Base-by-base conservation (phyloP, 2,113 vertebrate species). In the Dasyurus viverrinus region DNA sequence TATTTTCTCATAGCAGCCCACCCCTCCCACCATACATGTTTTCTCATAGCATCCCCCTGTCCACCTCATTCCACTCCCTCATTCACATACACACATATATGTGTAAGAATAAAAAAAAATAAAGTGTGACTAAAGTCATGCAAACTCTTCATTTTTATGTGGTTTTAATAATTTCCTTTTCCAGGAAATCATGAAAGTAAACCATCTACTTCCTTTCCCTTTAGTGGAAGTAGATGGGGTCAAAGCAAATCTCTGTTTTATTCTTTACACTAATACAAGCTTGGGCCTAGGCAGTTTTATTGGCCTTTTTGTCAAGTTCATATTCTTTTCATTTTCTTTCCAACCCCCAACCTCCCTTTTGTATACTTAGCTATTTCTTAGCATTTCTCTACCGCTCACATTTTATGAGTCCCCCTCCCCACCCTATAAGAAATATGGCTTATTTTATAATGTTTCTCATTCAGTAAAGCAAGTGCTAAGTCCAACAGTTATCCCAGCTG, bases 381-480 rank as follows among this genome's bases (percentile, higher is more conserved):
- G 55, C 16, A 89, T 97, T 97, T 96, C 96, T 97, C 95, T 95
- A 26, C 53, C 93, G 76, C 96, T 95, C 97, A 47, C 54, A 54
- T 94, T 89, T 68, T 68, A 53, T 96, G 48, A 84, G 68, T 84
- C 90, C 42, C 90, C 97, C 96, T 95, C 97, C 57, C 94, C n/a
- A 3, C 53, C 53, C 11, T 92, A 95, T 90, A 97, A 98, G 93
- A 97, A 93, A 91, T 26, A 97, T 76, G 54, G n/a, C 94, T 97
- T 97, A 96, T 94, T 97, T 98, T 95, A 96, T 95, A 94, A 90
- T 0, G 0, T 97, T 98, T 98, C 95, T 98, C 93, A 96, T 97
- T 92, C 92, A 95, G 92, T 98, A 93, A 98, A 98, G 95, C 94
- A 98, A 98, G 92, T 97, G 95, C 96, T 97, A 97, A 98, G 96